Evolutionary conservation across 92 coral and sea anemone genomes (phyloP).

Genomic region (Parazoanthus darwini): DNA sequence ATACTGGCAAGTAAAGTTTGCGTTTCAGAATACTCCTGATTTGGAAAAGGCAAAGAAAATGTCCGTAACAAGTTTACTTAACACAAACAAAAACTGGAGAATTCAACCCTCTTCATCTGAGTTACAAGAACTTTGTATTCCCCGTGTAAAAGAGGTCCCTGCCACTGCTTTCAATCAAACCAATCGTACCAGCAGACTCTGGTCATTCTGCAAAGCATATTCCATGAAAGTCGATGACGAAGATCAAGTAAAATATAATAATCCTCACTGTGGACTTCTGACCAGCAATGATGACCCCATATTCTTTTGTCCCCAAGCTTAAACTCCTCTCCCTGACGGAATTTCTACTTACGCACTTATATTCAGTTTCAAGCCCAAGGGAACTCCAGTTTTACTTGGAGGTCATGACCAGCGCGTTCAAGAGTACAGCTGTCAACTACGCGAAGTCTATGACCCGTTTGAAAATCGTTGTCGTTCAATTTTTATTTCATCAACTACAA

Average conservation of each 20-base stretch:
- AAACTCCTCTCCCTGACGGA: neutral
- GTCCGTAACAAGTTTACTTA: neutral
- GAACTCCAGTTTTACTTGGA: neutral
- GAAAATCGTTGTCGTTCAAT: neutral
- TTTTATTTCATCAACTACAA: neutral
- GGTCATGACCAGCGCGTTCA: neutral
- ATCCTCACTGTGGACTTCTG: slow-evolving; percentile 12
- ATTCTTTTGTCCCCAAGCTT: neutral
- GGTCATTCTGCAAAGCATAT: slow-evolving; percentile 6
- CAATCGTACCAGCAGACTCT: neutral
- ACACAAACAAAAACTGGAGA: neutral
- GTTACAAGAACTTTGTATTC: neutral
- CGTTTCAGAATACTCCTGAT: neutral
- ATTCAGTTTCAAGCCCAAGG: neutral
- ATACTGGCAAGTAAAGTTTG: slow-evolving; percentile 5
- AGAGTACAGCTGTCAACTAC: neutral
- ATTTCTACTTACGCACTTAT: neutral
- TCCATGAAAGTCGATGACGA: neutral
- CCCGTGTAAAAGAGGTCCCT: neutral
- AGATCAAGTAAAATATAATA: neutral
- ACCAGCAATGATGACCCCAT: neutral
- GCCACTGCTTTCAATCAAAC: neutral
- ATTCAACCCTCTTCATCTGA: neutral
- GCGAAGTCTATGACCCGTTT: slow-evolving; percentile 1
- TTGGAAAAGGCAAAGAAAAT: neutral